Percentiles rank a stretch among this genome's conserved stretches.
Conservation (phyloP, 2,797 vertebrate genomes). For the Taenioides sp. region DNA sequence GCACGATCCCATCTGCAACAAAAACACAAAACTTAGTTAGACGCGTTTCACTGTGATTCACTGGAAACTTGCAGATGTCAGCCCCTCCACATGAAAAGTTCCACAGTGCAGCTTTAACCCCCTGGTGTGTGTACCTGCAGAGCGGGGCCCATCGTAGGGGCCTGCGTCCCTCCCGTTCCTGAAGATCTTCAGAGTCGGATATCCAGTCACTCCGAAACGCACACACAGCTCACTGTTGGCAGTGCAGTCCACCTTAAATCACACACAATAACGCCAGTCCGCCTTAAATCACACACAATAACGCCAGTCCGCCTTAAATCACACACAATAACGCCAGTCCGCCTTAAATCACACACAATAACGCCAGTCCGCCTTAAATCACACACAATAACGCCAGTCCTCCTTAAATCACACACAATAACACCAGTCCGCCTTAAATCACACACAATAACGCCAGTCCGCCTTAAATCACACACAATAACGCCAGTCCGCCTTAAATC, state of each 20-base stretch:
- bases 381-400: too few relatives aligned
- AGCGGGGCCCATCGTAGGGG: slow-evolving; percentile 75
- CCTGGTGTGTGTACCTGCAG: slow-evolving; percentile 33
- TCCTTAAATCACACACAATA: too few relatives aligned
- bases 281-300: not conserved
- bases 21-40: not conserved
- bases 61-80: too few relatives aligned
- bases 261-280: not conserved
- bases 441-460: too few relatives aligned
- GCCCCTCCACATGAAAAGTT: too few relatives aligned
- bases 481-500: too few relatives aligned
- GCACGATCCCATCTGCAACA: slow-evolving; percentile 71
- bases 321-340: not conserved
- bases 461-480: too few relatives aligned
- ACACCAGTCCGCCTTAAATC: too few relatives aligned
- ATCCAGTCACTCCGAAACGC: slow-evolving; percentile 73
- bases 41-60: too few relatives aligned
- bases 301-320: not conserved
- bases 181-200: slow-evolving; percentile 80
- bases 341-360: not conserved
- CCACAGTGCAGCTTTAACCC: too few relatives aligned
- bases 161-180: slow-evolving; percentile 69
- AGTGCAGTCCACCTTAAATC: slow-evolving; percentile 76
- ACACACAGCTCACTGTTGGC: slow-evolving; percentile 61
- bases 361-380: too few relatives aligned